Evolutionary conservation across 2,888 invertebrate genomes (phyloP).

Genomic region (Abscondita cerata): DNA sequence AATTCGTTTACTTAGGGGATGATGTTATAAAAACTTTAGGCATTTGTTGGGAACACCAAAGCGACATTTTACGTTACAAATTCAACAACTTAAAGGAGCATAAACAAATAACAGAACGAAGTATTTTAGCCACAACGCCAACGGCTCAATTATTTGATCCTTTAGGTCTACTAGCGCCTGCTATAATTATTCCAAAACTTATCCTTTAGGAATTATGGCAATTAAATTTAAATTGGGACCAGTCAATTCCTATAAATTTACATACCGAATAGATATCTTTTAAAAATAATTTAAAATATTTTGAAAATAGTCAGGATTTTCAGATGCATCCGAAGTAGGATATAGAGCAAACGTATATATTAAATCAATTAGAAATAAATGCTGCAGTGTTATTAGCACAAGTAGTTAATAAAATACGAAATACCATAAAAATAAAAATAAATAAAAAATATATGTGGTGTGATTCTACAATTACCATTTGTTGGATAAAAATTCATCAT

Average conservation of each 20-base stretch:
- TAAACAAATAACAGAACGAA: not conserved
- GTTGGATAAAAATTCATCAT: not conserved
- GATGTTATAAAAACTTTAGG: no score
- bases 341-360: not conserved
- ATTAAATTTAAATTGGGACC: no score
- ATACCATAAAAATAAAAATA: not conserved
- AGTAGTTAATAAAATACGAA: not conserved
- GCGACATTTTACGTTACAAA: not conserved
- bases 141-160: no score
- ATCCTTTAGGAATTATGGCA: no score
- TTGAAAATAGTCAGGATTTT: not conserved
- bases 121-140: not conserved
- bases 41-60: not conserved
- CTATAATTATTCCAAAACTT: no score
- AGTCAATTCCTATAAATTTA: no score
- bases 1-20: not conserved
- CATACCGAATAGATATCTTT: not conserved
- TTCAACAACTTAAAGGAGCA: not conserved
- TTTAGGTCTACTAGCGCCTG: no score
- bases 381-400: not conserved
- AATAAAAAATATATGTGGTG: not conserved
- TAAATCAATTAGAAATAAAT: not conserved
- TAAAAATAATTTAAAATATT: not conserved
- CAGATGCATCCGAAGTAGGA: not conserved
- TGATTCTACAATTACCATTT: not conserved